Base-by-base conservation (phyloP, 2,797 vertebrate species). In the Graptemys geographica region DNA sequence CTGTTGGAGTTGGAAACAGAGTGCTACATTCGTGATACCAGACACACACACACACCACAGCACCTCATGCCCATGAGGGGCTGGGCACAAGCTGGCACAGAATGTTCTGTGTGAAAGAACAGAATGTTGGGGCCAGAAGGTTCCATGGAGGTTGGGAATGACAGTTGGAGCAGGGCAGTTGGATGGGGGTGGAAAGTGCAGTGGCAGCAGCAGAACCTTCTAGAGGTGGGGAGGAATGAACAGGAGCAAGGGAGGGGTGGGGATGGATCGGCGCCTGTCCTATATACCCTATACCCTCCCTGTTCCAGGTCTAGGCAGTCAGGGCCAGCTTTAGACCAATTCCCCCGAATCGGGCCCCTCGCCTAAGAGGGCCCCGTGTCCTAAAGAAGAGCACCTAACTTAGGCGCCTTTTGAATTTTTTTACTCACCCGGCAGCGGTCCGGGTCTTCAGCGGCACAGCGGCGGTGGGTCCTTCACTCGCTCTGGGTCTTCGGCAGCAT, bases 1-100 rank as follows among this genome's bases (percentile, higher is more conserved):
- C 3, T 65, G 62, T 19, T 65, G 33, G 31, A 65, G 59, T 33
- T 62, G 59, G 31, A 62, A 18, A 69, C 8, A 37, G n/a, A 69
- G 65, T 37, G 65, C n/a, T 69, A 69, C 16, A 21, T 69, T 37
- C 19, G 19, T 69, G 18, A 37, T 69, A 69, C 5, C n/a, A 37
- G 33, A 83, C 57, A 11, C 11, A 28, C 11, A 2, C 21, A 5
- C 56, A 78, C 82, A 86, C 93, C 83, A 79, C 87, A 92, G 79
- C 37, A 90, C 53, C 59, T 92, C 79, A 76, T 89, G 59, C 76
- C 74, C 52, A 76, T 84, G 51, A 31, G 88, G 72, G 49, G 65
- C 8, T 0, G 21, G 41, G 52, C 65, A 57, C 0, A 1, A 84
- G 28, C 72, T 0, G 0, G 41, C 78, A 84, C 69, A 51, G 53